Evolutionary conservation across 2,888 invertebrate species (phyloP), one percentile per base, ranked within the genome.

Genomic region (Acanthosepion pharaonis): DNA sequence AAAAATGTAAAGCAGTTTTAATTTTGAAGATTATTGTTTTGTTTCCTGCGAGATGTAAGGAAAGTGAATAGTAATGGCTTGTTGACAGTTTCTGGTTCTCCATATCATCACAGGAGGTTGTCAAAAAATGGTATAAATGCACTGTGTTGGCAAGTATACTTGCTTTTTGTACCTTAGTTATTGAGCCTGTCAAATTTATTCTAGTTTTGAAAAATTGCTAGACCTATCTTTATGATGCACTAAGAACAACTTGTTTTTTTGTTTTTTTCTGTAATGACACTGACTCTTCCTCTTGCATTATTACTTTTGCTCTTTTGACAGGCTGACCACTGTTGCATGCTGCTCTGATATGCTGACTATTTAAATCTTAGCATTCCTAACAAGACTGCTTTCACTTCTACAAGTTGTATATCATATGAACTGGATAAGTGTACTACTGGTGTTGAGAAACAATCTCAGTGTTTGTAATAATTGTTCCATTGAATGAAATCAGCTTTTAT

Each of bases 401-500:
- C 78, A 78, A 78, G n/a, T 8, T 15, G 78, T 78, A n/a, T n/a
- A n/a, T 78, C 4, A 11, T n/a, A 3, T n/a, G 18, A 78, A n/a
- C 4, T 78, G 78, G n/a, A n/a, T n/a, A 15, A n/a, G 78, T 78
- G 18, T n/a, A n/a, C n/a, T 78, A n/a, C 78, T n/a, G 11, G 20
- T 78, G 78, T 78, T 78, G n/a, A 78, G 15, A n/a, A 78, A 78
- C n/a, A 15, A 0, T 78, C n/a, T 78, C n/a, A 78, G 5, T 9
- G 15, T 78, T n/a, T n/a, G 20, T n/a, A 15, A 78, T n/a, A 78
- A 8, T n/a, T 78, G 78, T 78, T 78, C 78, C 78, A n/a, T 78
- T 78, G 78, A 78, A 78, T n/a, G n/a, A 15, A n/a, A 78, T 78
- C 78, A n/a, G n/a, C 78, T 78, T n/a, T n/a, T 78, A 78, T 78